Percentiles rank a stretch among this genome's conserved stretches.
These are phyloP conservation scores for Apotomis betuletana DNA, from an alignment of 2,888 invertebrate genomes.

Conservation along the genomic window DNA sequence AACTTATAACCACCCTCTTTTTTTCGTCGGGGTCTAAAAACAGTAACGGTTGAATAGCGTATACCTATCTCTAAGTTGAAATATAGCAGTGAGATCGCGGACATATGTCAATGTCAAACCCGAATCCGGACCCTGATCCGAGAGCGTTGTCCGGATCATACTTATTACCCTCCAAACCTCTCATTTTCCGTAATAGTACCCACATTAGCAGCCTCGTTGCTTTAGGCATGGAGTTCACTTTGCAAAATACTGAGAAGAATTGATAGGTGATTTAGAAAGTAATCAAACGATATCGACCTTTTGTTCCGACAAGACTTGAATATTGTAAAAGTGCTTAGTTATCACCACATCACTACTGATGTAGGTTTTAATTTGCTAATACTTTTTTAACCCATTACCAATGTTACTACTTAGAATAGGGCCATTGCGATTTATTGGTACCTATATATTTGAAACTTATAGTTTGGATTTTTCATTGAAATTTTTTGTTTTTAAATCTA, in stretches of 20 bases:
- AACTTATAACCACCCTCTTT: too few relatives aligned
- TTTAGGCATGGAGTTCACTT: background rate
- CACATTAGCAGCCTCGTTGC: background rate
- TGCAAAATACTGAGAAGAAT: background rate
- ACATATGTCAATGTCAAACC: too few relatives aligned
- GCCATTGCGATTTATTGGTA: too few relatives aligned
- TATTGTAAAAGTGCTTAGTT: constrained; percentile 4
- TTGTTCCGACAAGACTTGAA: constrained; percentile 3
- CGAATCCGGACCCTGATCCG: constrained; percentile 4
- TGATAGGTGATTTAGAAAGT: background rate
- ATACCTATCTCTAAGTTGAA: too few relatives aligned
- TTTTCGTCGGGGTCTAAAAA: too few relatives aligned
- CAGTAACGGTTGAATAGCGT: too few relatives aligned
- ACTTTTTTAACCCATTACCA: too few relatives aligned
- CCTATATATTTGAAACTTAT: too few relatives aligned
- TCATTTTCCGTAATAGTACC: background rate
- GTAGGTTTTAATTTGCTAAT: background rate
- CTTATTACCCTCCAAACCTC: background rate
- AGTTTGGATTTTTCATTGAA: too few relatives aligned
- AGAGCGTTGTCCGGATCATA: background rate
- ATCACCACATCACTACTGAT: background rate
- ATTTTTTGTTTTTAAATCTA: too few relatives aligned
- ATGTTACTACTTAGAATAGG: too few relatives aligned
- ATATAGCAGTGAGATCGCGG: too few relatives aligned
- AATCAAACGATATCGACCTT: background rate